Evolutionary conservation across 1,140 invertebrate species (phyloP).

Genomic region (Nephotettix cincticeps): DNA sequence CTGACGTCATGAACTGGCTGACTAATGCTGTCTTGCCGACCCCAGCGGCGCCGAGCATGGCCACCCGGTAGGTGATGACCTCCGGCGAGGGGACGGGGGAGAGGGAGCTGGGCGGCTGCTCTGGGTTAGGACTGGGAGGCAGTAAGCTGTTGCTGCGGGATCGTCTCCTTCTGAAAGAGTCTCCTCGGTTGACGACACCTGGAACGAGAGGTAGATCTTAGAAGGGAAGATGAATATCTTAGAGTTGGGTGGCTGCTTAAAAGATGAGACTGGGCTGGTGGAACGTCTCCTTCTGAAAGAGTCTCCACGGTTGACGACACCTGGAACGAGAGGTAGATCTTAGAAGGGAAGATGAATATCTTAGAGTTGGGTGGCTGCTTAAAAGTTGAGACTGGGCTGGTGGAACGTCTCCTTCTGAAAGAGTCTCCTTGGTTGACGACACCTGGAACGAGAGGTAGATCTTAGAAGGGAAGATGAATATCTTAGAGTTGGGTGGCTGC

Average conservation of each 20-base stretch:
- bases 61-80: slow-evolving; percentile 63
- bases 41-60: slow-evolving; percentile 79
- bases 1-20: slow-evolving; percentile 92
- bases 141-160: slow-evolving; percentile 76
- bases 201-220: slow-evolving; percentile 42
- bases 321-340: slow-evolving; percentile 53
- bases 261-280: slow-evolving; percentile 55
- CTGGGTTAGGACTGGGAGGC: slow-evolving; percentile 48
- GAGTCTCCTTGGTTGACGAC: slow-evolving; percentile 88
- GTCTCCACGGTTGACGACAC: slow-evolving; percentile 85
- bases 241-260: slow-evolving; percentile 26
- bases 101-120: slow-evolving; percentile 27
- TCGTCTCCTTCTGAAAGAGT: slow-evolving; percentile 77
- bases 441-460: slow-evolving; percentile 56
- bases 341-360: slow-evolving; percentile 9
- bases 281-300: slow-evolving; percentile 79
- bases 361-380: slow-evolving; percentile 27
- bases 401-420: slow-evolving; percentile 72
- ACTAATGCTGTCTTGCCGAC: slow-evolving; percentile 90
- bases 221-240: slow-evolving; percentile 9
- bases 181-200: slow-evolving; percentile 87
- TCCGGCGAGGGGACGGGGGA: slow-evolving; percentile 23
- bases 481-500: slow-evolving; percentile 25
- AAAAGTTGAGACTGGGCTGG: slow-evolving; percentile 55
- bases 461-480: slow-evolving; percentile 19